Evolutionary conservation across 1,140 invertebrate species (phyloP), one percentile per base, ranked within the genome.

Genomic region (Drosophila trapezifrons): DNA sequence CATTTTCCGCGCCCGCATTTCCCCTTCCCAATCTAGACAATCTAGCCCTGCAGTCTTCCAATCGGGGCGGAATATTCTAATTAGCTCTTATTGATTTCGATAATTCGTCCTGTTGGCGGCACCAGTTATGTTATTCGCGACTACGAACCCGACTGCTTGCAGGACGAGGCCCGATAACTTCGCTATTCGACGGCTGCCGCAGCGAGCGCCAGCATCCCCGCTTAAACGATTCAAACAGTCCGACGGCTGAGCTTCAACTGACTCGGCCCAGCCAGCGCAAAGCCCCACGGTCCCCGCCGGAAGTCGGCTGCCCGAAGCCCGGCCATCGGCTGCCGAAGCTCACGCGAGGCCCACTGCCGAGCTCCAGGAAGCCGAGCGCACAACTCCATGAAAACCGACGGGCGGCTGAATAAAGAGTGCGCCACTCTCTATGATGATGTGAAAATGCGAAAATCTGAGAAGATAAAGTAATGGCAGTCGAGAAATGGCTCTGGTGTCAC

Each of bases 171-270:
- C 52, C 65, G 65, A 69, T 66, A 69, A 69, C 65, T 69, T 66
- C 74, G 74, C 73, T 66, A 57, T 76, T 76, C 55, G 47, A 67
- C 56, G 54, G 55, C 47, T 67, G 62, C 52, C 72, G 60, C 72
- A 40, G 45, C 83, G 76, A 63, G 84, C 83, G 84, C 66, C 79
- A 83, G 47, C 84, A 82, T 87, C 78, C 78, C 56, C 76, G 67
- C 79, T 83, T 66, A 66, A 58, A 87, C 79, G 83, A 70, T 66
- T 76, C 49, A 79, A 77, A 70, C 83, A 77, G 72, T 83, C 76
- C 83, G 84, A 83, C 83, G 84, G 76, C 69, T 83, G 76, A 89
- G 83, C 84, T 89, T 87, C 76, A 87, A 87, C 83, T 76, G 47
- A 76, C 40, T 60, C 56, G 51, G 43, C 40, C 37, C 46, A 43